A percentile compares a stretch with the other conserved stretches of the same genome.
phyloP scores from a whole-genome alignment of 1,140 invertebrate genomes.

The Pseudomyrmex flavicornis region DNA sequence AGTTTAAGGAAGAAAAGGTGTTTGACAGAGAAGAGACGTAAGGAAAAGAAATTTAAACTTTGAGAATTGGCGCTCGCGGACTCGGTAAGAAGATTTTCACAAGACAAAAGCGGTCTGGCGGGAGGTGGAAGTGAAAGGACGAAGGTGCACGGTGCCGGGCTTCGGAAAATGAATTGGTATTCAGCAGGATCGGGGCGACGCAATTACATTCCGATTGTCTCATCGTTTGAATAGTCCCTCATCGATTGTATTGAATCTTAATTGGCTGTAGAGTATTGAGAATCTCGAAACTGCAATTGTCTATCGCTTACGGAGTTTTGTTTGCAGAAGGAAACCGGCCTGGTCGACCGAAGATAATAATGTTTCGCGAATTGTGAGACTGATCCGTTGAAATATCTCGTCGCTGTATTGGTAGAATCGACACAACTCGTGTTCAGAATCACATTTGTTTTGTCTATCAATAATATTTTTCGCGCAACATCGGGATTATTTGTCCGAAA shows the following conservation, averaged over 20 bases:
- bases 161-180: conserved; percentile 81
- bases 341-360: conserved; percentile 66
- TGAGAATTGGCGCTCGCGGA: conserved; percentile 46
- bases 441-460: conserved; percentile 17
- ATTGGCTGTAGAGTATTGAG: conserved; percentile 71
- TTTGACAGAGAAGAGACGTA: conserved; percentile 37
- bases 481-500: conserved; percentile 21
- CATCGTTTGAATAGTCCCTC: conserved; percentile 81
- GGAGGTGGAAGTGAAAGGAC: conserved; percentile 55
- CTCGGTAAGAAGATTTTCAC: conserved; percentile 67
- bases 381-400: conserved; percentile 54
- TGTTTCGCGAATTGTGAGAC: conserved; percentile 55
- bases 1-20: conserved; percentile 33
- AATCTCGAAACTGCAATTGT: conserved; percentile 76
- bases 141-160: conserved; percentile 62
- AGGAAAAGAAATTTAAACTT: conserved; percentile 66
- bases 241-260: conserved; percentile 80
- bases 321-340: conserved; percentile 68
- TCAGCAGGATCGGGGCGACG: conserved; percentile 78
- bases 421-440: background rate
- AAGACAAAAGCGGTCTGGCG: conserved; percentile 70
- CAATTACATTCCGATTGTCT: conserved; percentile 84
- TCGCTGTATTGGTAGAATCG: conserved; percentile 44
- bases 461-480: conserved; percentile 10
- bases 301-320: conserved; percentile 76